phyloP scores from a whole-genome alignment of 1,140 invertebrate species.

The Brachionus koreanus region DNA sequence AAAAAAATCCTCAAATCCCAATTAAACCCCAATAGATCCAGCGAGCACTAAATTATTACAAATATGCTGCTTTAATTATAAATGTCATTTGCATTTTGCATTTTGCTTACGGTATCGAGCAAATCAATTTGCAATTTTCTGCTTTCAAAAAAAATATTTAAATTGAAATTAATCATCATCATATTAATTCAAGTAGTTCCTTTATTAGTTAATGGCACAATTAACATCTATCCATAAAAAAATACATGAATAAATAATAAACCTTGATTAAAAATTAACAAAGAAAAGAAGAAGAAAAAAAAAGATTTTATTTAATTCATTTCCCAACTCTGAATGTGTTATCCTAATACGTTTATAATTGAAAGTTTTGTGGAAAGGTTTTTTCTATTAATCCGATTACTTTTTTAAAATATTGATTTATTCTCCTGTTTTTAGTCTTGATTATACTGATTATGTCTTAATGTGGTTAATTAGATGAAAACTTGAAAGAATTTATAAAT shows the following conservation, averaged over 20 bases:
- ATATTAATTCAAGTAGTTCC: neutral
- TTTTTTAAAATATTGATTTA: neutral
- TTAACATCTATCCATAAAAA: neutral
- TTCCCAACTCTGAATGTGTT: neutral
- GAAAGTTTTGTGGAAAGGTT: neutral
- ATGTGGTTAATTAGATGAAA: neutral
- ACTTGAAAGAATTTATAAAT: neutral
- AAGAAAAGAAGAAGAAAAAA: neutral
- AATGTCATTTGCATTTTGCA: neutral
- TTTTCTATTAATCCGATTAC: conserved; percentile 1
- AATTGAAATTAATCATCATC: neutral
- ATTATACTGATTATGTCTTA: neutral
- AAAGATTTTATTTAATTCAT: neutral
- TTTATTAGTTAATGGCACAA: neutral
- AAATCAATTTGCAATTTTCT: neutral
- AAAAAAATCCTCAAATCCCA: neutral
- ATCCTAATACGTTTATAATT: neutral
- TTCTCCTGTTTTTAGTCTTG: neutral
- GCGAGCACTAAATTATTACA: neutral
- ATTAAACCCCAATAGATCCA: neutral
- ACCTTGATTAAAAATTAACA: neutral
- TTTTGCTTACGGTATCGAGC: neutral
- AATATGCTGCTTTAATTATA: neutral
- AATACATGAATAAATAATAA: neutral
- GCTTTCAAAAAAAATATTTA: neutral